A percentile compares a stretch with the other conserved stretches of the same genome.
These are phyloP conservation scores for Thunnus thynnus DNA, from an alignment of 2,113 vertebrate genomes.

Conservation along the genomic window DNA sequence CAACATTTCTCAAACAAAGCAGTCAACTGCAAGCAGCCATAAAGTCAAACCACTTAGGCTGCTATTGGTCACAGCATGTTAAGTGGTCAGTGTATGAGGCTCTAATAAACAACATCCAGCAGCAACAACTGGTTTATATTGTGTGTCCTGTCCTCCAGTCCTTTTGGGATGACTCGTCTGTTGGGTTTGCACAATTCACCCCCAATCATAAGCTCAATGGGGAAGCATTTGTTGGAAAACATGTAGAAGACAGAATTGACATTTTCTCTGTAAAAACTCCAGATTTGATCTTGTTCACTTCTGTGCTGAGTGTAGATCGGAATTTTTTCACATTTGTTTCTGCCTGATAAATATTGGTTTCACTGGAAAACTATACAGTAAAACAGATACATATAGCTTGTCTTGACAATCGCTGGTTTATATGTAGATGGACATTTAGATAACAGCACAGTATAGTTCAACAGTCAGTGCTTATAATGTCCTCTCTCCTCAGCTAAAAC, in stretches of 20 bases:
- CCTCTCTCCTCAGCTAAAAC: conserved; percentile 1
- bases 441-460: neutral
- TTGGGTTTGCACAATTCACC: conserved; percentile 39
- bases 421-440: conserved; percentile 29
- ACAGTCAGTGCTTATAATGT: conserved; percentile 21
- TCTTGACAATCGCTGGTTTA: conserved; percentile 3
- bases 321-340: neutral
- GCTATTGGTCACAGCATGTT: conserved; percentile 39
- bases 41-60: conserved; percentile 48
- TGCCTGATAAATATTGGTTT: conserved; percentile 11
- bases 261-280: conserved; percentile 12
- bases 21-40: conserved; percentile 9
- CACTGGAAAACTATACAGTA: neutral
- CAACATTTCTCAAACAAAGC: conserved; percentile 46
- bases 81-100: neutral
- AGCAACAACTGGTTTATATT: no score
- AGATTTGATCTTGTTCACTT: conserved; percentile 34
- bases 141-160: conserved; percentile 21
- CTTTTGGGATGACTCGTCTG: conserved; percentile 17
- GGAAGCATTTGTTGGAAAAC: conserved; percentile 58
- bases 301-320: neutral
- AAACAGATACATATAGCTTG: neutral
- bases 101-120: conserved; percentile 13
- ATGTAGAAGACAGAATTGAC: conserved; percentile 43
- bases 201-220: conserved; percentile 33